These are phyloP conservation scores for Xenotilapia longispinis DNA, from an alignment of 2,113 vertebrate species.

Conservation along the genomic window DNA sequence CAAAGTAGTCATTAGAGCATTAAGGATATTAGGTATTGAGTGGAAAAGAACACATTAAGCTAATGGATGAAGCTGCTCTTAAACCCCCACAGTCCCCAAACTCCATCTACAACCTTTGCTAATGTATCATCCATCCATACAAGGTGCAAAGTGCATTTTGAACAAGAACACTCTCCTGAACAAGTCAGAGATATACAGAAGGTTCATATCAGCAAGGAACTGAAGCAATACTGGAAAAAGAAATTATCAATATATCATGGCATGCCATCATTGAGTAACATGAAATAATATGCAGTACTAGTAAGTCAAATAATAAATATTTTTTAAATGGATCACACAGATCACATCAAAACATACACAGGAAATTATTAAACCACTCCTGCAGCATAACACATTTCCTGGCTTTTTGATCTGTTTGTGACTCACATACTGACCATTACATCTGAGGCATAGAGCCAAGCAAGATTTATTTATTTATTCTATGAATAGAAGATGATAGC, in stretches of 20 bases:
- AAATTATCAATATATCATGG: not conserved
- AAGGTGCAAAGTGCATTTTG: not conserved
- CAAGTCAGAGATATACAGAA: not conserved
- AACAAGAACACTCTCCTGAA: not conserved
- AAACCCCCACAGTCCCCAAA: slow-evolving; percentile 22
- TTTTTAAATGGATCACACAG: not conserved
- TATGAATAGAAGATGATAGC: not conserved
- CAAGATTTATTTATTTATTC: not conserved
- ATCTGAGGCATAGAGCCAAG: not conserved
- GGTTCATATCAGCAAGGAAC: not conserved
- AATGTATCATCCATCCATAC: slow-evolving; percentile 44
- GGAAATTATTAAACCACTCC: not conserved
- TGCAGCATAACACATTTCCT: not conserved
- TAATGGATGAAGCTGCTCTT: slow-evolving; percentile 62
- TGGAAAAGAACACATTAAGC: slow-evolving; percentile 60
- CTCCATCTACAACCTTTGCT: slow-evolving; percentile 31
- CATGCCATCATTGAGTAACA: not conserved
- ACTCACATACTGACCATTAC: not conserved
- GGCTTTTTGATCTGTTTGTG: not conserved
- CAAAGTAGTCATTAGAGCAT: slow-evolving; percentile 18
- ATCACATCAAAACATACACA: not conserved
- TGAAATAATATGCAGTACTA: not conserved
- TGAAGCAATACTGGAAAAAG: not conserved
- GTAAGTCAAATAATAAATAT: not conserved
- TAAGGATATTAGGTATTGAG: slow-evolving; percentile 27